Evolutionary conservation across 2,113 vertebrate species (phyloP).

Genomic region (Jacana jacana): DNA sequence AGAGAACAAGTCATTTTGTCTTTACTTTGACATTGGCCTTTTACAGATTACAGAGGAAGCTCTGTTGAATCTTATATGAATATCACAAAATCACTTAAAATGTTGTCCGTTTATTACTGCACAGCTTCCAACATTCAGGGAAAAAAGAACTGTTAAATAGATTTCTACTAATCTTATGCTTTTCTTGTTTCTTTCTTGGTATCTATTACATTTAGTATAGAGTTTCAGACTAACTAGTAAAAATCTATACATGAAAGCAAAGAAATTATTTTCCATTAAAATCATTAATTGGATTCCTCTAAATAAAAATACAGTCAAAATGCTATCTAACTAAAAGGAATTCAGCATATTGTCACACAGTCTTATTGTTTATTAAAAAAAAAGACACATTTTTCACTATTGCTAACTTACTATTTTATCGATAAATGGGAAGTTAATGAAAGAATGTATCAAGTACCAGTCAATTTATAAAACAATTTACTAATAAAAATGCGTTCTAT

Average conservation of each 20-base stretch:
- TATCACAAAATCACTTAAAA: slow-evolving; percentile 53
- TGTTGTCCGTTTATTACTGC: slow-evolving; percentile 31
- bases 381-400: background rate
- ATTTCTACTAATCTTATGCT: background rate
- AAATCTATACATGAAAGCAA: background rate
- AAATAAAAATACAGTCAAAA: background rate
- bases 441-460: background rate
- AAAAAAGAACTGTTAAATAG: background rate
- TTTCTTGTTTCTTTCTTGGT: background rate
- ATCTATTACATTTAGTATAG: background rate
- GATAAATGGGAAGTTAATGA: slow-evolving; percentile 30
- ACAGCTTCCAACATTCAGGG: background rate
- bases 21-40: slow-evolving; percentile 66
- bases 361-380: background rate
- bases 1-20: slow-evolving; percentile 65
- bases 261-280: slow-evolving; percentile 24
- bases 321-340: background rate
- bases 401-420: background rate
- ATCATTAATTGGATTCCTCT: background rate
- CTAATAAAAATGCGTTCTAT: slow-evolving; percentile 48
- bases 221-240: background rate
- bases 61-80: slow-evolving; percentile 47
- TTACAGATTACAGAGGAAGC: slow-evolving; percentile 47
- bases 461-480: slow-evolving; percentile 20
- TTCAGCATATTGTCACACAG: background rate